Percentiles rank a stretch among this genome's conserved stretches.
phyloP scores from a whole-genome alignment of 2,797 vertebrate genomes.

The Furcifer pardalis region DNA sequence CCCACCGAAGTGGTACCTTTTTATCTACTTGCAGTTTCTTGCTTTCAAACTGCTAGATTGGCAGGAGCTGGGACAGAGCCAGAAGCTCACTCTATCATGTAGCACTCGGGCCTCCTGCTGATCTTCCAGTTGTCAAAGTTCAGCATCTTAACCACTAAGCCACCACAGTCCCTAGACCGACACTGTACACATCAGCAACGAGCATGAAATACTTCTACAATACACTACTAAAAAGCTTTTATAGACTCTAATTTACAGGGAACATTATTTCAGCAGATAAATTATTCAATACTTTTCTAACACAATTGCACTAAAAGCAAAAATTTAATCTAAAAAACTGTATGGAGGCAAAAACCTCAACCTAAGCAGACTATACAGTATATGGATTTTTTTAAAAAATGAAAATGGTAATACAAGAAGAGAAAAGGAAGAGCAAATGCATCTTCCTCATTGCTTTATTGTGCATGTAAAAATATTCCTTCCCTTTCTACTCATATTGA shows the following conservation, averaged over 20 bases:
- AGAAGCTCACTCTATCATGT: too few species aligned
- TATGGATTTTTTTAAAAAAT: constrained; percentile 37
- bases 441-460: constrained; percentile 47
- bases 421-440: constrained; percentile 35
- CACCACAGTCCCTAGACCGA: too few species aligned
- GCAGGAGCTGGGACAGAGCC: too few species aligned
- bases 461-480: constrained; percentile 52
- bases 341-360: not conserved
- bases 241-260: constrained; percentile 50
- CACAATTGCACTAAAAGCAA: constrained; percentile 56
- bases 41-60: too few species aligned
- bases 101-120: too few species aligned
- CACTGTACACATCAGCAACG: constrained; percentile 15
- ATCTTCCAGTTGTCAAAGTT: too few species aligned
- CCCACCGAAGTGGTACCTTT: too few species aligned
- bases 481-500: constrained; percentile 48
- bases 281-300: constrained; percentile 52
- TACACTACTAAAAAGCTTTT: constrained; percentile 45
- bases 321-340: constrained; percentile 64
- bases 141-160: too few species aligned
- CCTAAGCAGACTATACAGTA: not conserved
- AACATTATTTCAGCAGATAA: constrained; percentile 55
- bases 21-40: too few species aligned
- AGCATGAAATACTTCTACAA: constrained; percentile 51
- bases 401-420: constrained; percentile 59